Conservation (phyloP, 2,888 invertebrate genomes). For the Crocallis elinguaria region DNA sequence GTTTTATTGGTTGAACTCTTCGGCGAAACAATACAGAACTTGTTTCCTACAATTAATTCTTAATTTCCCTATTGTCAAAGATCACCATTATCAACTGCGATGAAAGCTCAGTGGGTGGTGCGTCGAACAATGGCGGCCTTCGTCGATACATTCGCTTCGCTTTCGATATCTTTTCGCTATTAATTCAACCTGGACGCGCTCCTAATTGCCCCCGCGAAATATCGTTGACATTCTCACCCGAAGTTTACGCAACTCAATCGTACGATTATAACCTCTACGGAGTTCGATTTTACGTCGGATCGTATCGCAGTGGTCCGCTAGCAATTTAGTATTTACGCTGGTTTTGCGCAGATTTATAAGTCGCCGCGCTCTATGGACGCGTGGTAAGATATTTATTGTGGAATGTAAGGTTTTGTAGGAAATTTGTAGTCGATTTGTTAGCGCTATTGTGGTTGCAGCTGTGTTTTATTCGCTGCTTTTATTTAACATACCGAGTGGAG, state of each 20-base stretch:
- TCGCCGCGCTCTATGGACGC: constrained; percentile 43
- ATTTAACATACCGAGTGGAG: constrained; percentile 17
- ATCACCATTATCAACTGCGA: constrained; percentile 24
- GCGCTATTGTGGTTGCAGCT: constrained; percentile 37
- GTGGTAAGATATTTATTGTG: constrained; percentile 64
- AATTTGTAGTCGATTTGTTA: constrained; percentile 67
- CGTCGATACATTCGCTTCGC: constrained; percentile 42
- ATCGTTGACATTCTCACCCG: constrained; percentile 50
- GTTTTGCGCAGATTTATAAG: constrained; percentile 59
- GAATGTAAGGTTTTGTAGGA: constrained; percentile 58
- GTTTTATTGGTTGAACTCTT: constrained; percentile 8
- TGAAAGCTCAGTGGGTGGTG: constrained; percentile 35
- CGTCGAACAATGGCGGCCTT: constrained; percentile 36
- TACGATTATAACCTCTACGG: constrained; percentile 18
- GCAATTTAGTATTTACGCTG: constrained; percentile 42
- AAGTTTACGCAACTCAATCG: constrained; percentile 15
- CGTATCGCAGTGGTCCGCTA: constrained; percentile 18
- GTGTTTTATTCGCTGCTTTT: constrained; percentile 27
- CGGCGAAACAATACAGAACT: constrained; percentile 16
- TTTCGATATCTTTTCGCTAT: constrained; percentile 57
- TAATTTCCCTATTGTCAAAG: constrained; percentile 34
- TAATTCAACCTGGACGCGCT: constrained; percentile 57
- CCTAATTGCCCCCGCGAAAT: constrained; percentile 66
- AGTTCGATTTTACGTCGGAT: constrained; percentile 24
- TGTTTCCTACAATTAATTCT: constrained; percentile 29